These are phyloP conservation scores for Picathartes gymnocephalus DNA, from an alignment of 2,113 vertebrate genomes.

Conservation along the genomic window DNA sequence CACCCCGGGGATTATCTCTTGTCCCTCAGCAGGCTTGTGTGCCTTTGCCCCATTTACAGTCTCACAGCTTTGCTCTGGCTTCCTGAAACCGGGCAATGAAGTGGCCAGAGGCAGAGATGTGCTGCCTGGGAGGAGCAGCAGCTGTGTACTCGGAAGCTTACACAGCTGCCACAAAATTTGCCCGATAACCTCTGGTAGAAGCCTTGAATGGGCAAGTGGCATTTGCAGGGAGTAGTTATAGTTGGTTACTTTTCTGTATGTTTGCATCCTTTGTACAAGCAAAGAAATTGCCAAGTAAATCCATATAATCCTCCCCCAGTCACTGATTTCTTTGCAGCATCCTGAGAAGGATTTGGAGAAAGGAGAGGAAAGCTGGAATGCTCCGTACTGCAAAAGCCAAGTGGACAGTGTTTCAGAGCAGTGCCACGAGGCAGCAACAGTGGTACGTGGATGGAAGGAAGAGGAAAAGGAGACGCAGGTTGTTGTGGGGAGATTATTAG, in stretches of 20 bases:
- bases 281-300: background rate
- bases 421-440: background rate
- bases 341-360: background rate
- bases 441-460: background rate
- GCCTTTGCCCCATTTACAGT: background rate
- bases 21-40: background rate
- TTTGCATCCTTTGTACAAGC: background rate
- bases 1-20: background rate
- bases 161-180: background rate
- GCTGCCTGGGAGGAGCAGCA: background rate
- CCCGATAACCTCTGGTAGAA: background rate
- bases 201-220: background rate
- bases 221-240: background rate
- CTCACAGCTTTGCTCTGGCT: background rate
- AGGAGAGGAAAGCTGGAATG: background rate
- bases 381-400: background rate
- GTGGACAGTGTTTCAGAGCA: background rate
- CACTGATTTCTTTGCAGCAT: background rate
- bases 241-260: background rate
- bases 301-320: background rate
- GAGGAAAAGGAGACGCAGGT: background rate
- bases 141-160: background rate
- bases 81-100: fast-evolving
- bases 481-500: background rate
- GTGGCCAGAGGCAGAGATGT: background rate